Conservation (phyloP, 2,797 vertebrate species). For the Nothura maculosa region DNA sequence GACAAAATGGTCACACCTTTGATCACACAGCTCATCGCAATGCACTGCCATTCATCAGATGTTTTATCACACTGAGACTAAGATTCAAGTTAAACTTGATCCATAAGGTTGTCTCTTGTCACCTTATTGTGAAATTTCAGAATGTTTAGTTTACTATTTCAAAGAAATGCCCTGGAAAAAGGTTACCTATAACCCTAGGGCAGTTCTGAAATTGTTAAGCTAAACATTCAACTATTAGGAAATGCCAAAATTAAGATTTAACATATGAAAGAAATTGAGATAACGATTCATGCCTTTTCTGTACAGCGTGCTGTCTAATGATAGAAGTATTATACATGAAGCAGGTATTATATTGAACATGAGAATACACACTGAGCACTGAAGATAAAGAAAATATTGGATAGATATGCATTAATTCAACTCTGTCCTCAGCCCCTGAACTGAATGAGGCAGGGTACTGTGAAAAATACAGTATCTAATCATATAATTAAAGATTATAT, state of each 20-base stretch:
- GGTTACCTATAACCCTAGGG: neutral
- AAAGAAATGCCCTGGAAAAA: neutral
- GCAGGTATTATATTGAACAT: neutral
- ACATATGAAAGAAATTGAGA: conserved; percentile 11
- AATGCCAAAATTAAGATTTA: conserved; percentile 21
- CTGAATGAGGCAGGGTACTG: conserved; percentile 1
- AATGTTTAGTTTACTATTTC: neutral
- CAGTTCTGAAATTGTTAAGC: neutral
- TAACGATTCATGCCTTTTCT: neutral
- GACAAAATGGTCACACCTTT: neutral
- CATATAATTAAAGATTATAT: conserved; percentile 66
- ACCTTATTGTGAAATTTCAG: neutral
- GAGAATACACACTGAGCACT: neutral
- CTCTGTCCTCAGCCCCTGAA: neutral
- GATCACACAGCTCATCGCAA: neutral
- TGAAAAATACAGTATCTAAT: conserved; percentile 54
- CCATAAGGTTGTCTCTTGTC: neutral
- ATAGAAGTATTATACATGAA: neutral
- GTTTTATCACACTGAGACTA: neutral
- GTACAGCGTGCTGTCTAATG: neutral
- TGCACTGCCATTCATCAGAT: neutral
- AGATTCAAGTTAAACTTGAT: neutral
- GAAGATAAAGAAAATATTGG: conserved; percentile 44
- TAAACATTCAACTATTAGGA: neutral
- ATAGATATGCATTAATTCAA: conserved; percentile 24